Percentiles rank a stretch among this genome's conserved stretches.
Evolutionary conservation across 2,888 invertebrate genomes (phyloP).

Genomic region (Acanthosepion lycidas): DNA sequence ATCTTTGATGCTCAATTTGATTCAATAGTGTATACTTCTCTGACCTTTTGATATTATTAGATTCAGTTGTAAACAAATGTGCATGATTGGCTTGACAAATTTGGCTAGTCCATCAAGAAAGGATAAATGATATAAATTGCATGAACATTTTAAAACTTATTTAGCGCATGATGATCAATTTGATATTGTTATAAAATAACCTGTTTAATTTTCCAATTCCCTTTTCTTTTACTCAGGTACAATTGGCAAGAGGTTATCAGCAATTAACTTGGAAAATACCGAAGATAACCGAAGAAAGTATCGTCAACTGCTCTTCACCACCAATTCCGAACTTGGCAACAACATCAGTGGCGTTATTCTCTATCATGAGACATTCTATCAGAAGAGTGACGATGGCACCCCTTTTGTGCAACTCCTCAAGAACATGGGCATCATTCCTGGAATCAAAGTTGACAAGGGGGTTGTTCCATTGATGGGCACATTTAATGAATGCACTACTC

Average conservation of each 20-base stretch:
- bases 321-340: conserved; percentile 77
- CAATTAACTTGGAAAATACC: conserved; percentile 92
- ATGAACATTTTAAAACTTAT: too few species aligned
- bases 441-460: conserved; percentile 89
- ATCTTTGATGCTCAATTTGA: too few species aligned
- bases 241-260: conserved; percentile 89
- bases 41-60: too few species aligned
- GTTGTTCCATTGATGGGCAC: conserved; percentile 92
- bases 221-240: conserved; percentile 77
- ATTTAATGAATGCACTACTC: conserved; percentile 96
- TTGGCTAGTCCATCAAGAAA: too few species aligned
- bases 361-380: conserved; percentile 98
- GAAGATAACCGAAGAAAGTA: conserved; percentile 92
- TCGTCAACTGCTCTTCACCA: conserved; percentile 90
- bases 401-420: conserved; percentile 71
- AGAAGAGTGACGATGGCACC: conserved; percentile 88
- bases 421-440: conserved; percentile 72
- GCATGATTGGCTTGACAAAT: too few species aligned
- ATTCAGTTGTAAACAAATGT: too few species aligned
- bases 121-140: too few species aligned
- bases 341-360: conserved; percentile 97
- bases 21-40: too few species aligned
- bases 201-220: too few species aligned
- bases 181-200: too few species aligned
- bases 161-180: too few species aligned